A percentile compares a stretch with the other conserved stretches of the same genome.
These are phyloP conservation scores for Heliconius congener DNA, from an alignment of 1,140 invertebrate genomes.

Conservation along the genomic window DNA sequence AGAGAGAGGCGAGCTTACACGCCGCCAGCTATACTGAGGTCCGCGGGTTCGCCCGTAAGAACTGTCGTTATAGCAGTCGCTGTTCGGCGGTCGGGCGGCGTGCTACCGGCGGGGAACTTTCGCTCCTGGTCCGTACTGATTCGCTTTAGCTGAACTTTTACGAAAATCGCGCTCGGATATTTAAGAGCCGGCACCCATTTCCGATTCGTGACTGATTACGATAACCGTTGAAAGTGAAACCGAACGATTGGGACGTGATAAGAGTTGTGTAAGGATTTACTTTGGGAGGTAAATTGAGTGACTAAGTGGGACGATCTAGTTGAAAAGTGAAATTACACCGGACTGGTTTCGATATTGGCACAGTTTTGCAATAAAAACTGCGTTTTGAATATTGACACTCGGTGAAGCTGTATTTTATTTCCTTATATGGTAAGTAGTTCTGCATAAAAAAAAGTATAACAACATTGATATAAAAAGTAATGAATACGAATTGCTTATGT, in stretches of 20 bases:
- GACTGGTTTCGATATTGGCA: conserved; percentile 73
- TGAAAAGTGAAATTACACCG: conserved; percentile 57
- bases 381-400: conserved; percentile 69
- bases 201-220: conserved; percentile 60
- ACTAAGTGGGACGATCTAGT: conserved; percentile 55
- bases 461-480: conserved; percentile 37
- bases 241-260: conserved; percentile 59
- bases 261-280: conserved; percentile 64
- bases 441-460: conserved; percentile 2
- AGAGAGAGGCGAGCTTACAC: conserved; percentile 74
- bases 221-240: conserved; percentile 66
- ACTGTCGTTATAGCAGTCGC: conserved; percentile 77
- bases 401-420: conserved; percentile 32
- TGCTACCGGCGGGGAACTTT: conserved; percentile 47
- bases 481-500: conserved; percentile 65
- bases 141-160: conserved; percentile 66
- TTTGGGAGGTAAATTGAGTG: conserved; percentile 55
- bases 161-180: conserved; percentile 58
- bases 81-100: conserved; percentile 71
- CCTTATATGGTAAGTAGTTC: conserved; percentile 59
- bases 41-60: conserved; percentile 73
- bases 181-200: conserved; percentile 49
- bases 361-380: conserved; percentile 74
- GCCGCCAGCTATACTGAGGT: conserved; percentile 62
- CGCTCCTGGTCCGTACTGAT: conserved; percentile 40